Evolutionary conservation across 2,888 invertebrate genomes (phyloP), one percentile per base, ranked within the genome.

Genomic region (Protophormia terraenovae): DNA sequence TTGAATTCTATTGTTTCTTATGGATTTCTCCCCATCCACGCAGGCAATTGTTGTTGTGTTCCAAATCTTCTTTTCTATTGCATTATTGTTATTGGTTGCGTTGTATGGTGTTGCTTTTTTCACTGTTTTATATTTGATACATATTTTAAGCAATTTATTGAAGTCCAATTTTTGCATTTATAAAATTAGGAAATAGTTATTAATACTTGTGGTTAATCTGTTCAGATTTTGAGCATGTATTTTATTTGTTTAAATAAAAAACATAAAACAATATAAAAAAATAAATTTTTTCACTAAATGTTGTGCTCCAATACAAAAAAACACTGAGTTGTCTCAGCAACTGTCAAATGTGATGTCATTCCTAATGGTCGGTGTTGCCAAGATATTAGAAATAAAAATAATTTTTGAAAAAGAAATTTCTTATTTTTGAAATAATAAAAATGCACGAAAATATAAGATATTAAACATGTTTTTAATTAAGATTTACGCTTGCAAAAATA

Each of bases 341-440:
- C 80, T 84, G 84, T 84, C 80, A 84, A 71, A 71, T 73, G 79
- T 84, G 83, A 84, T 53, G 83, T 84, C 83, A 84, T 79, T 84
- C 10, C 7, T 16, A 14, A 1, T 2, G 35, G 35, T 0, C 12
- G 47, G 35, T 73, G 73, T 10, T 80, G 79, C 7, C 14, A 72
- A 55, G 27, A 14, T 41, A n/a, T 16, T n/a, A n/a, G n/a, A n/a
- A n/a, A n/a, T n/a, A n/a, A n/a, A n/a, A n/a, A n/a, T n/a, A n/a
- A n/a, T n/a, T n/a, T n/a, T n/a, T n/a, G n/a, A n/a, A n/a, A n/a
- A n/a, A n/a, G n/a, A n/a, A n/a, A n/a, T n/a, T n/a, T n/a, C n/a
- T n/a, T n/a, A n/a, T n/a, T n/a, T n/a, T n/a, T n/a, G n/a, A n/a
- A n/a, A n/a, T n/a, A n/a, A n/a, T n/a, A n/a, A n/a, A n/a, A n/a